Conservation (phyloP, 2,888 invertebrate species). For the Clitarchus hookeri region DNA sequence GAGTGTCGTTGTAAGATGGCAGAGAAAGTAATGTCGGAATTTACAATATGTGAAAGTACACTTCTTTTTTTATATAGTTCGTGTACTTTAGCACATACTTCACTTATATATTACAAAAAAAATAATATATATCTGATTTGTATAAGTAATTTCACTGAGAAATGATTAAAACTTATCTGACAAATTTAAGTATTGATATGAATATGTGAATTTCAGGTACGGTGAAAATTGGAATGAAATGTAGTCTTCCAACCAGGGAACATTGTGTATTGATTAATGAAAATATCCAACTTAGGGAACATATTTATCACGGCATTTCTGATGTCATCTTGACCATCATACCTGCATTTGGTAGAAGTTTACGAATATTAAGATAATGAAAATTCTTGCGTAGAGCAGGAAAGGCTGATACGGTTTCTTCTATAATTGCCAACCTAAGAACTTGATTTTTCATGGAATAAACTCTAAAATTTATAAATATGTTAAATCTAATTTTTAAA, state of each 20-base stretch:
- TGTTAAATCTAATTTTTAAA: no score
- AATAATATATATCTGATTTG: not conserved
- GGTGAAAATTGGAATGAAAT: not conserved
- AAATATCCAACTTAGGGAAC: not conserved
- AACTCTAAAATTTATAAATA: no score
- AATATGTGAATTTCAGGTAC: not conserved
- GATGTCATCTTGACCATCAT: not conserved
- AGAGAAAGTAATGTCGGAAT: not conserved
- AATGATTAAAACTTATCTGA: not conserved
- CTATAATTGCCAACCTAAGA: no score
- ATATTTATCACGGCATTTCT: not conserved
- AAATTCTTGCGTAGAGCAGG: not conserved
- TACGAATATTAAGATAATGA: not conserved
- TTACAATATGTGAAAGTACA: not conserved
- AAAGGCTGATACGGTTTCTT: not conserved
- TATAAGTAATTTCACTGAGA: not conserved
- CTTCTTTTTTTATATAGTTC: no score
- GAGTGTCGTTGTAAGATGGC: not conserved
- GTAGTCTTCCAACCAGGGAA: not conserved
- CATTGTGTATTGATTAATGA: not conserved
- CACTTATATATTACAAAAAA: no score
- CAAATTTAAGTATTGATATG: no score
- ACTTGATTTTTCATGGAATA: no score
- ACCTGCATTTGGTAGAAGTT: slow-evolving; percentile 1
- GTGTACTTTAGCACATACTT: no score